phyloP scores from a whole-genome alignment of 2,797 vertebrate species.

The Danio kyathit region DNA sequence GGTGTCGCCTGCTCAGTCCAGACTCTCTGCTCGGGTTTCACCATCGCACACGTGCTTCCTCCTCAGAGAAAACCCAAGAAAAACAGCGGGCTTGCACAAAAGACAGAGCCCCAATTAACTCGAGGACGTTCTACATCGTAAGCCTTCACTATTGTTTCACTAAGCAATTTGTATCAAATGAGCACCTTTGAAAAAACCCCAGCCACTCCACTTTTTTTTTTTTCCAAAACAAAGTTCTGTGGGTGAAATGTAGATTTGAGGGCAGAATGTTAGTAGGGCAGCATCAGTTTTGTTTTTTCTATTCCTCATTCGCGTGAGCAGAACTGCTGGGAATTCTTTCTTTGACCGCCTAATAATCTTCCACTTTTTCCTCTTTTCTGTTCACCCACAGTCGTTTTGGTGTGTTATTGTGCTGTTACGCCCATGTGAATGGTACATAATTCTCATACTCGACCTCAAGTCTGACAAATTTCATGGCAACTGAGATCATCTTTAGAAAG shows the following conservation, averaged over 20 bases:
- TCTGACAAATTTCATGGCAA: slow-evolving; percentile 6
- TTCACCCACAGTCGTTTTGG: slow-evolving; percentile 40
- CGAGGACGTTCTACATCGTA: slow-evolving; percentile 39
- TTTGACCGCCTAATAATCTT: slow-evolving; percentile 55
- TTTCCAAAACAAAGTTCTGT: slow-evolving; percentile 42
- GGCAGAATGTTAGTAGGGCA: slow-evolving; percentile 31
- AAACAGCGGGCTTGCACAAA: slow-evolving; percentile 56
- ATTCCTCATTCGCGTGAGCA: slow-evolving; percentile 52
- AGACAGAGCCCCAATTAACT: slow-evolving; percentile 53
- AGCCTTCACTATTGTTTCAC: slow-evolving; percentile 57
- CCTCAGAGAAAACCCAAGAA: slow-evolving; percentile 54
- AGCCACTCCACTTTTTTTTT: slow-evolving; percentile 40
- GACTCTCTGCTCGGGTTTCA: slow-evolving; percentile 62
- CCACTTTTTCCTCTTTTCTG: slow-evolving; percentile 43
- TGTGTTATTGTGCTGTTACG: slow-evolving; percentile 48
- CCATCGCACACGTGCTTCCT: slow-evolving; percentile 62
- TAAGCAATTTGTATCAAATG: slow-evolving; percentile 64
- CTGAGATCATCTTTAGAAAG: background rate
- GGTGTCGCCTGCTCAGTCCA: slow-evolving; percentile 47
- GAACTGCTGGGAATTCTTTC: slow-evolving; percentile 60
- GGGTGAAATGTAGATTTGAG: slow-evolving; percentile 44
- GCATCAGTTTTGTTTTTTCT: background rate
- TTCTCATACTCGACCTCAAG: slow-evolving; percentile 17
- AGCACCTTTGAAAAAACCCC: slow-evolving; percentile 47
- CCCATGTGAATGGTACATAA: slow-evolving; percentile 49